Percentiles rank a stretch among this genome's conserved stretches.
phyloP scores from a whole-genome alignment of 2,113 vertebrate genomes.

The Dinomys branickii region DNA sequence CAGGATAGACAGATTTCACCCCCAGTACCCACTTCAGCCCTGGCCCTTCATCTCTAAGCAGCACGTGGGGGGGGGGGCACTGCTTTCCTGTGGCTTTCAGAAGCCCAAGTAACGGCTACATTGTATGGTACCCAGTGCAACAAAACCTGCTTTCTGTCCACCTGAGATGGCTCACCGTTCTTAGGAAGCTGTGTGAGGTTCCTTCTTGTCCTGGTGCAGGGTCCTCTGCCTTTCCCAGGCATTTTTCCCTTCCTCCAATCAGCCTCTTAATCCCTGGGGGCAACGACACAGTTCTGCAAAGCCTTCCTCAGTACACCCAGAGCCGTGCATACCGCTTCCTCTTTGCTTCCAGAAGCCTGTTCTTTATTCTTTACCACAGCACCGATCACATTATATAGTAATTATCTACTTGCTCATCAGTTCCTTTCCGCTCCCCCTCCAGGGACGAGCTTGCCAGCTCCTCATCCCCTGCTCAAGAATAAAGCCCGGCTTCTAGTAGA shows the following conservation, averaged over 20 bases:
- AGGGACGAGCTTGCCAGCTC: constrained; percentile 51
- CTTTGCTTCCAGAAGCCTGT: neutral
- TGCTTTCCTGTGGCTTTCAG: neutral
- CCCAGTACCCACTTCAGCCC: rapidly evolving
- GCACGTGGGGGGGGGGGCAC: neutral
- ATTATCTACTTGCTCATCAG: constrained; percentile 54
- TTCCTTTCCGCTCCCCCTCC: constrained; percentile 30
- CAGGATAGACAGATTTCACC: neutral
- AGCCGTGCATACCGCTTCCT: neutral
- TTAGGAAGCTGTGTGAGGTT: neutral
- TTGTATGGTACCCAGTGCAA: neutral
- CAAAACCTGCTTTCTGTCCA: neutral
- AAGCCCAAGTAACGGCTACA: neutral
- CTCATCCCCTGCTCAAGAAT: neutral
- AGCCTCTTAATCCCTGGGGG: neutral
- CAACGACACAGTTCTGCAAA: neutral
- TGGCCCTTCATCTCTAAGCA: neutral
- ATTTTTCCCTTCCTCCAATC: neutral
- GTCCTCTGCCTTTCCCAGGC: neutral
- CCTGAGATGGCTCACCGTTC: neutral
- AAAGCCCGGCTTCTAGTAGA: constrained; percentile 56
- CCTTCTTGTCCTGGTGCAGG: neutral
- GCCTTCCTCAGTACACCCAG: neutral
- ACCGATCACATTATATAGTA: neutral
- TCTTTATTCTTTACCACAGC: neutral